These are phyloP conservation scores for Latrodectus hesperus DNA, from an alignment of 2,888 invertebrate species.

Conservation along the genomic window DNA sequence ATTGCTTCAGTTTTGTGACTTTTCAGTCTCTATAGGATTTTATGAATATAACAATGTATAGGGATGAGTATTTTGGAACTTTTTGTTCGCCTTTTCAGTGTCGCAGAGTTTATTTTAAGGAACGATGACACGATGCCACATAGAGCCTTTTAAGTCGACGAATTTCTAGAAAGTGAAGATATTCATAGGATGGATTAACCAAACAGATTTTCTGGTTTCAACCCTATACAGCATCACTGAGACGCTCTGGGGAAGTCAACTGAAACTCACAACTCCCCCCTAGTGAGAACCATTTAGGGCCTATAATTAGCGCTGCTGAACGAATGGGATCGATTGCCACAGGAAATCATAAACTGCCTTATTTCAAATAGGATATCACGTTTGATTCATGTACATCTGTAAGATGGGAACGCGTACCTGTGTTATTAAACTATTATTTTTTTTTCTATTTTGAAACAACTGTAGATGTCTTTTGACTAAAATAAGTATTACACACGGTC, in stretches of 20 bases:
- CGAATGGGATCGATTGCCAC: background rate
- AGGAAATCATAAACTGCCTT: background rate
- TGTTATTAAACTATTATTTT: no score
- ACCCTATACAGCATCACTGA: background rate
- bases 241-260: background rate
- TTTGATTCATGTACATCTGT: no score
- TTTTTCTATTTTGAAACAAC: no score
- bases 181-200: background rate
- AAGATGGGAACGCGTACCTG: no score
- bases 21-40: no score
- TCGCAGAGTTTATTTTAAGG: background rate
- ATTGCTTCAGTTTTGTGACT: no score
- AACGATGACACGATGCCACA: background rate
- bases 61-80: background rate
- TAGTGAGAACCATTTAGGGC: background rate
- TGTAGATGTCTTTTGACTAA: no score
- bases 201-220: background rate
- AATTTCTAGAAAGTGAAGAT: no score
- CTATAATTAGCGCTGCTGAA: no score
- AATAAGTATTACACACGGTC: no score
- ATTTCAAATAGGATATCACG: no score
- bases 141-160: background rate
- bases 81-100: background rate
- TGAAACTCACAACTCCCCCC: background rate
- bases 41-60: background rate